A percentile compares a stretch with the other conserved stretches of the same genome.
Conservation (phyloP, 2,113 vertebrate genomes). For the Sander vitreus region DNA sequence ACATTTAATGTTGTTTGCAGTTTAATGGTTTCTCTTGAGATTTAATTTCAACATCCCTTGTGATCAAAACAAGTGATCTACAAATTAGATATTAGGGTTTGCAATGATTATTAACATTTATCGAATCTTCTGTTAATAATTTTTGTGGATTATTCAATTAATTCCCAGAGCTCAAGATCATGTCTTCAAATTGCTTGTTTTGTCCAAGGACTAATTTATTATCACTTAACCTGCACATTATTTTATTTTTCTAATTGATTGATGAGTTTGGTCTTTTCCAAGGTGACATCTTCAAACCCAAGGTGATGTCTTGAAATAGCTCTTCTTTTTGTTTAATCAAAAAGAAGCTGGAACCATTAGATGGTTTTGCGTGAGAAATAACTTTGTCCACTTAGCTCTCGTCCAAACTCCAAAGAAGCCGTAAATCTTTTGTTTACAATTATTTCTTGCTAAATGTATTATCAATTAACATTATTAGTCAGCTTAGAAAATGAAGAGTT, state of each 20-base stretch:
- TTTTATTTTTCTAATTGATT: neutral
- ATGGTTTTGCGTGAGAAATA: neutral
- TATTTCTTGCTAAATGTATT: neutral
- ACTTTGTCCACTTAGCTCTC: no score
- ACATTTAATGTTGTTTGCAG: conserved; percentile 7
- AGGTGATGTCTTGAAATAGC: neutral
- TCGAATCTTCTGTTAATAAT: neutral
- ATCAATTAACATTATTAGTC: neutral
- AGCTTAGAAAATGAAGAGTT: neutral
- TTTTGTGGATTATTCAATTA: neutral
- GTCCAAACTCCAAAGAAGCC: neutral
- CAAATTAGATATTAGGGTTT: neutral
- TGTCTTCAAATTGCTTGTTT: neutral
- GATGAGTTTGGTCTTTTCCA: neutral
- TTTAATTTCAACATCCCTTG: neutral
- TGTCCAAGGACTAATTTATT: neutral
- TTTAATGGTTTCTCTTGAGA: neutral
- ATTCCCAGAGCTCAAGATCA: neutral
- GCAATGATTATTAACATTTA: neutral
- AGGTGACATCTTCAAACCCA: neutral
- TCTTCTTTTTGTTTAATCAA: neutral
- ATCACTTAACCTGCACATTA: neutral
- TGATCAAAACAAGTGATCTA: neutral
- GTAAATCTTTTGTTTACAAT: no score
- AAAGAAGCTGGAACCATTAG: neutral